Base-by-base conservation (phyloP, 1,140 invertebrate genomes). In the Cataglyphis hispanica region DNA sequence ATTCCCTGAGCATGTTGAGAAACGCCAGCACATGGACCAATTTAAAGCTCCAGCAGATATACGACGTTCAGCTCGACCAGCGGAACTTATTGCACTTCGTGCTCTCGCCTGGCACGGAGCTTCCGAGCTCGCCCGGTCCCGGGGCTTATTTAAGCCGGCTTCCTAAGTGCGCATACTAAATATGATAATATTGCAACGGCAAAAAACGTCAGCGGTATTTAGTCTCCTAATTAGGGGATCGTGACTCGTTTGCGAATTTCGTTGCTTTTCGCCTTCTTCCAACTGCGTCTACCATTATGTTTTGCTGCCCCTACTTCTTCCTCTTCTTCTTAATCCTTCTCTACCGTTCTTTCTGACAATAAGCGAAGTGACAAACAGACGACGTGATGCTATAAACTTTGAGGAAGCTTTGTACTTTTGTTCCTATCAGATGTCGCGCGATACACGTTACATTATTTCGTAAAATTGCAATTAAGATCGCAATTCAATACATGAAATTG, bases 101-200 rank as follows among this genome's bases (percentile, higher is more conserved):
- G 93, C 92, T 92, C 90, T 80, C 90, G 60, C 85, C 74, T 63
- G 78, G 87, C 86, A 90, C 91, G 85, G 87, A 87, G 91, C 91
- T 93, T 91, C 87, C 91, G 89, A 89, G 90, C 91, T 92, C 88
- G 86, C 77, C 87, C 87, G 93, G 90, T 92, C 91, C 90, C 89
- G 86, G 89, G 92, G 93, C 92, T 95, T 95, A 95, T 95, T 95
- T 95, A 95, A 95, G 94, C 92, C 87, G 91, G 91, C 93, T 94
- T 93, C 91, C 93, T 94, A 94, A 95, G 94, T 94, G 92, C 91
- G 94, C 94, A 95, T 95, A 95, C 94, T 95, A 95, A 95, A 95
- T 95, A 95, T 94, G 94, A 95, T 95, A 95, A 95, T 95, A 95
- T 95, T 95, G 94, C 93, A 94, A 94, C 91, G 93, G 92, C 91